These are phyloP conservation scores for Sciaenops ocellatus DNA, from an alignment of 2,797 vertebrate species.

Conservation along the genomic window DNA sequence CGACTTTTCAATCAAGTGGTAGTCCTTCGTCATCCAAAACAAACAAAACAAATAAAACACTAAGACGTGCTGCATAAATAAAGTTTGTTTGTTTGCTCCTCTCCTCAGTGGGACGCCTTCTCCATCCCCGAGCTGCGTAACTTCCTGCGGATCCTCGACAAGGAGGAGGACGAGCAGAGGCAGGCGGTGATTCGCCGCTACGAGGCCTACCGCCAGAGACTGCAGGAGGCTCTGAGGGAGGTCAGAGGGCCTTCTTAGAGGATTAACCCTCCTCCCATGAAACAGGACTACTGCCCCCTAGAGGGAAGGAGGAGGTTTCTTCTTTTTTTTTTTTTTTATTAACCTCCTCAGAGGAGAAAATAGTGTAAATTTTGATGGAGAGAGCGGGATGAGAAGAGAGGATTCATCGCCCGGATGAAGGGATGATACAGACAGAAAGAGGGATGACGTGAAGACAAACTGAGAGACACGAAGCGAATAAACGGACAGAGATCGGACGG, in stretches of 20 bases:
- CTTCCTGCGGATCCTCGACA: constrained; percentile 95
- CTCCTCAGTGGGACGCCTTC: constrained; percentile 96
- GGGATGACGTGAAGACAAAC: constrained; percentile 24
- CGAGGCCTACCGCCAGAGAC: constrained; percentile 87
- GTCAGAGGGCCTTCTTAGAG: constrained; percentile 77
- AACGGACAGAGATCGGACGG: constrained; percentile 1
- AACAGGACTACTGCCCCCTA: constrained; percentile 58
- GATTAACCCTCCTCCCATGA: constrained; percentile 17
- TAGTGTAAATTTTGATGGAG: constrained; percentile 12
- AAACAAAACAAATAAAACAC: background rate
- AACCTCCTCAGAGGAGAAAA: background rate
- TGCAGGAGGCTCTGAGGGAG: constrained; percentile 91
- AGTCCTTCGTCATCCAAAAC: background rate
- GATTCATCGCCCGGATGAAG: constrained; percentile 31
- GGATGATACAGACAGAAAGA: constrained; percentile 25
- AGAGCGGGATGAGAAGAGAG: constrained; percentile 30
- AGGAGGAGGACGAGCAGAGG: constrained; percentile 93
- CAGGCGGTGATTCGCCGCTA: constrained; percentile 89
- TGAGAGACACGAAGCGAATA: constrained; percentile 14
- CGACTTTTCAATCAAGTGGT: accelerated
- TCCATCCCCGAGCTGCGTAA: constrained; percentile 95
- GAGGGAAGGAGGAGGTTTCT: constrained; percentile 52
- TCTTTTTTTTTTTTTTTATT: background rate
- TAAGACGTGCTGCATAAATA: background rate
- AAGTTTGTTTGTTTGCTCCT: background rate